phyloP scores from a whole-genome alignment of 2,888 invertebrate species.

The Congeria kusceri region DNA sequence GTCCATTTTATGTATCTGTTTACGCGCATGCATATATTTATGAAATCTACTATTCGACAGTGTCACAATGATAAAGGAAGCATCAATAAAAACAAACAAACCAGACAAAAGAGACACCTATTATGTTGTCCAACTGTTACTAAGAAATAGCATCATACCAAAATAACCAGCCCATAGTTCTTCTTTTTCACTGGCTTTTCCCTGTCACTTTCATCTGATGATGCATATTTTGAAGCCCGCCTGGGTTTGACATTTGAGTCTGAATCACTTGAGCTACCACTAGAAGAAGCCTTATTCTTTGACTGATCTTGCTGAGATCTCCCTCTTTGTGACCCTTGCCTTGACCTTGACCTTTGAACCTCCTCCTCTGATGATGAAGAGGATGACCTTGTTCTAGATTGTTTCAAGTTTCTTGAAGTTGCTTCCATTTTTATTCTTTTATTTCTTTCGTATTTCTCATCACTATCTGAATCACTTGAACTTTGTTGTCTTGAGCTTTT shows the following conservation, averaged over 20 bases:
- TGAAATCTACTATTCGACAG: too few species aligned
- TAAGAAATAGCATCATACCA: conserved; percentile 26
- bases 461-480: conserved; percentile 14
- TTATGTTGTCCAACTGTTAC: background rate
- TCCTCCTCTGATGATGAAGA: background rate
- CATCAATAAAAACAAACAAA: background rate
- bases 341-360: background rate
- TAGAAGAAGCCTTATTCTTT: background rate
- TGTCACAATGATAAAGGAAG: too few species aligned
- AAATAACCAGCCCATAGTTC: conserved; percentile 50
- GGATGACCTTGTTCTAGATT: background rate
- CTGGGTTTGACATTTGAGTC: conserved; percentile 6
- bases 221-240: background rate
- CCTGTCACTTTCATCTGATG: conserved; percentile 8
- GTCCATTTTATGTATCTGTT: too few species aligned
- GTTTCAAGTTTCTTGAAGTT: background rate
- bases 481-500: background rate
- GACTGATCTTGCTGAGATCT: background rate
- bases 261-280: conserved; percentile 23
- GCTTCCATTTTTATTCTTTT: background rate
- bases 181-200: conserved; percentile 27
- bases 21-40: too few species aligned
- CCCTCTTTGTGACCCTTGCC: background rate
- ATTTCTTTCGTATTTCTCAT: background rate
- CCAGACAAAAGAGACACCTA: background rate